A percentile compares a stretch with the other conserved stretches of the same genome.
Evolutionary conservation across 1,140 invertebrate genomes (phyloP).

Genomic region (Drepana arcuata): DNA sequence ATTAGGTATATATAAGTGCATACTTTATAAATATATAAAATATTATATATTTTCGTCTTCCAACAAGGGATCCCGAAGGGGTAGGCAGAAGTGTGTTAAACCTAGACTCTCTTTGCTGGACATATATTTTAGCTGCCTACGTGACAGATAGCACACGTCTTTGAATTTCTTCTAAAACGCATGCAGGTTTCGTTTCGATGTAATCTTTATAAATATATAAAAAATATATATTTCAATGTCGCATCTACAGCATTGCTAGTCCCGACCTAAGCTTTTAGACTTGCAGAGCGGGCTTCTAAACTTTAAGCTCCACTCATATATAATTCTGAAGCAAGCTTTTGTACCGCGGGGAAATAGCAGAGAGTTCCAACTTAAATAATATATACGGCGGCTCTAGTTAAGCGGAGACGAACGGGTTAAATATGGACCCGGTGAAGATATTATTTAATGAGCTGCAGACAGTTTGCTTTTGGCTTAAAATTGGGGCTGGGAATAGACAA

Average conservation of each 20-base stretch:
- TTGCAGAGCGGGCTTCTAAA: conserved; percentile 67
- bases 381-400: conserved; percentile 33
- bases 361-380: conserved; percentile 63
- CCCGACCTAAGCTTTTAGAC: conserved; percentile 64
- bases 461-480: no score
- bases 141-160: no score
- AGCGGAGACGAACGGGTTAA: conserved; percentile 25
- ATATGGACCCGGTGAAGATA: conserved; percentile 16
- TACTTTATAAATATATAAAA: conserved; percentile 54
- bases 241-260: conserved; percentile 21
- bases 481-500: no score
- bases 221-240: conserved; percentile 5
- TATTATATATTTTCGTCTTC: no score
- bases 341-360: conserved; percentile 63
- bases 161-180: no score
- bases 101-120: no score
- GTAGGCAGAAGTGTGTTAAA: no score
- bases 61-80: no score
- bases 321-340: conserved; percentile 68
- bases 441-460: conserved; percentile 7
- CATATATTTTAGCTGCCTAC: no score
- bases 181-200: no score
- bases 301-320: conserved; percentile 69
- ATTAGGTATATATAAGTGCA: no score
- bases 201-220: no score